These are phyloP conservation scores for Microtus richardsoni DNA, from an alignment of 2,113 vertebrate genomes.

Conservation along the genomic window DNA sequence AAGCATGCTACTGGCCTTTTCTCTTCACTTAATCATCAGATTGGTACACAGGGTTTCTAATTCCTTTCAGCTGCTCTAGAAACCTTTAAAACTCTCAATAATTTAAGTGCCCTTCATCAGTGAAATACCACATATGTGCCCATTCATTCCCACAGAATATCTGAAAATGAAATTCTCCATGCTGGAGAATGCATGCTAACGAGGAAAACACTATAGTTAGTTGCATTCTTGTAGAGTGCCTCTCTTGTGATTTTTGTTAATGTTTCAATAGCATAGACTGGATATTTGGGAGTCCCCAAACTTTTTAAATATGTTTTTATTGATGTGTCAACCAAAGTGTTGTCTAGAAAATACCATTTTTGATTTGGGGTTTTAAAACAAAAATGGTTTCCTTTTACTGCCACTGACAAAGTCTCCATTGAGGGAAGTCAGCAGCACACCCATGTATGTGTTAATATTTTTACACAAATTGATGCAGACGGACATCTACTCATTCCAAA, in stretches of 20 bases:
- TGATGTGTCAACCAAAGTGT: conserved; percentile 40
- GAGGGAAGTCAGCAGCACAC: background rate
- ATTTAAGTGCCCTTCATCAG: background rate
- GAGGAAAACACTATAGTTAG: background rate
- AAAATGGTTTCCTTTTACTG: background rate
- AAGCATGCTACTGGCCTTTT: background rate
- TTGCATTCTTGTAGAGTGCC: background rate
- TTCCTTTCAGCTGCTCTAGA: conserved; percentile 41
- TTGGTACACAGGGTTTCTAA: conserved; percentile 39
- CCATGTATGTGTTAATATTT: background rate
- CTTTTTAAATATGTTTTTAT: background rate
- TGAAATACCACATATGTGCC: background rate
- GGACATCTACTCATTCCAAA: background rate
- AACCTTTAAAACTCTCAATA: conserved; percentile 32
- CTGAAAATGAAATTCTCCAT: background rate
- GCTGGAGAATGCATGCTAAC: background rate
- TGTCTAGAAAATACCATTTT: conserved; percentile 9
- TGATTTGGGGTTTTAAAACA: background rate
- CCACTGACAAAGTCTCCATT: background rate
- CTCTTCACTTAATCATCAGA: background rate
- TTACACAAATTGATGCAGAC: background rate
- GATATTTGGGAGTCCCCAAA: background rate
- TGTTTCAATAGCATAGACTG: background rate
- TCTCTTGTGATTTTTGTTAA: background rate
- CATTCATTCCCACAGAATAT: background rate